phyloP scores from a whole-genome alignment of 1,140 invertebrate genomes.

The Phenacoccus solenopsis region DNA sequence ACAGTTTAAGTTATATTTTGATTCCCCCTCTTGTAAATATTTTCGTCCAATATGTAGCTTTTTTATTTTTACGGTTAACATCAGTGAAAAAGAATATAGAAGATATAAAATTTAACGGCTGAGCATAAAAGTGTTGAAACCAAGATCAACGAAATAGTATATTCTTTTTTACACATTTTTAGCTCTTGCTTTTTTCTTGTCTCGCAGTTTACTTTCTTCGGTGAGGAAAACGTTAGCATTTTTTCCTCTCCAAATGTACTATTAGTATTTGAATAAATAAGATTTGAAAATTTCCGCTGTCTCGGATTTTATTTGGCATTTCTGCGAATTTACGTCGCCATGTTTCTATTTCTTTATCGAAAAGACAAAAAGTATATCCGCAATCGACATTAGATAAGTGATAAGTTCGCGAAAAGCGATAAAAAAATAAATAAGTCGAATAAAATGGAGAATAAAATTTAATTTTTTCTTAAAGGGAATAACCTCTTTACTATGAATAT shows the following conservation, averaged over 20 bases:
- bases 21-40: neutral
- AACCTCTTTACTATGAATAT: too few relatives aligned
- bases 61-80: neutral
- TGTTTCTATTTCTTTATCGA: too few relatives aligned
- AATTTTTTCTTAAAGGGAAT: too few relatives aligned
- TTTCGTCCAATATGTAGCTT: neutral
- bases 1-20: conserved; percentile 3
- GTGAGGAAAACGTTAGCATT: neutral
- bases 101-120: neutral
- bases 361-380: too few relatives aligned
- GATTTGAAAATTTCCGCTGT: neutral
- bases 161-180: neutral
- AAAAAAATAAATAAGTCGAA: too few relatives aligned
- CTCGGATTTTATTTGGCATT: neutral
- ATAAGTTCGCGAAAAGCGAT: too few relatives aligned
- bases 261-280: neutral
- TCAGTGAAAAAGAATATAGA: neutral
- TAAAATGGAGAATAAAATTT: too few relatives aligned
- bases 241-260: neutral
- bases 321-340: too few relatives aligned
- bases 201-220: too few relatives aligned
- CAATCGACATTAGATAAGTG: too few relatives aligned
- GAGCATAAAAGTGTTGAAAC: neutral
- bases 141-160: neutral
- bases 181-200: neutral